phyloP scores from a whole-genome alignment of 2,113 vertebrate species.

The Aphelocoma coerulescens region DNA sequence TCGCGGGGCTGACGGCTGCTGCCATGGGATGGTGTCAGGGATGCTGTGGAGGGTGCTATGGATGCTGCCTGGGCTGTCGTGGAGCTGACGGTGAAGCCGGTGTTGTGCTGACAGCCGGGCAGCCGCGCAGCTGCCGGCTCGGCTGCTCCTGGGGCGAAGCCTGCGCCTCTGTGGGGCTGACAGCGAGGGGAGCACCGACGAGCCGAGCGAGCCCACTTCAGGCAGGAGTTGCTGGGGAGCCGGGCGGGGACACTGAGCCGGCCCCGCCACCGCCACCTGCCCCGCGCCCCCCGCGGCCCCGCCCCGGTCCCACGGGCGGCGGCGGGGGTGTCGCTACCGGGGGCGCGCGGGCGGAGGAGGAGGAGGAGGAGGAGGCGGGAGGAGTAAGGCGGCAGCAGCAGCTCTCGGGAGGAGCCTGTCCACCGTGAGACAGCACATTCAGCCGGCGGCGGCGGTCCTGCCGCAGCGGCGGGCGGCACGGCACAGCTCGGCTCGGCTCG shows the following conservation, averaged over 20 bases:
- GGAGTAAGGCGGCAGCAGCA: not conserved
- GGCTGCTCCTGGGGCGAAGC: not conserved
- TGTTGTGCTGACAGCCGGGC: not conserved
- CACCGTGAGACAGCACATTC: conserved; percentile 78
- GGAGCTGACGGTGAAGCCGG: not conserved
- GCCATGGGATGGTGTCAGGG: not conserved
- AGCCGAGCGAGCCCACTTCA: not conserved
- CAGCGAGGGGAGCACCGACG: not conserved
- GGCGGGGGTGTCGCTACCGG: not conserved
- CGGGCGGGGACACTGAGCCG: not conserved
- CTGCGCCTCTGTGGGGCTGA: not conserved
- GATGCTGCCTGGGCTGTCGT: not conserved
- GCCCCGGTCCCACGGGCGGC: not conserved
- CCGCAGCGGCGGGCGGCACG: not conserved
- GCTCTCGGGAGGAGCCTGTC: conserved; percentile 56
- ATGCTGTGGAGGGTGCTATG: not conserved
- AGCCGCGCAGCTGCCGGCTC: not conserved
- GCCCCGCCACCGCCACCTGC: not conserved
- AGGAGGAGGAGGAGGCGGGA: not conserved
- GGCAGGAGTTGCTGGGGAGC: not conserved
- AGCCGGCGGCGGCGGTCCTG: conserved; percentile 8
- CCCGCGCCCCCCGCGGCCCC: not conserved
- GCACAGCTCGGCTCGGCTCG: not conserved
- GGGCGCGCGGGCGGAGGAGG: not conserved
- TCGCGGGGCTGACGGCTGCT: not conserved